Percentiles rank a stretch among this genome's conserved stretches.
Conservation (phyloP, 2,113 vertebrate species). For the Salminus brasiliensis region DNA sequence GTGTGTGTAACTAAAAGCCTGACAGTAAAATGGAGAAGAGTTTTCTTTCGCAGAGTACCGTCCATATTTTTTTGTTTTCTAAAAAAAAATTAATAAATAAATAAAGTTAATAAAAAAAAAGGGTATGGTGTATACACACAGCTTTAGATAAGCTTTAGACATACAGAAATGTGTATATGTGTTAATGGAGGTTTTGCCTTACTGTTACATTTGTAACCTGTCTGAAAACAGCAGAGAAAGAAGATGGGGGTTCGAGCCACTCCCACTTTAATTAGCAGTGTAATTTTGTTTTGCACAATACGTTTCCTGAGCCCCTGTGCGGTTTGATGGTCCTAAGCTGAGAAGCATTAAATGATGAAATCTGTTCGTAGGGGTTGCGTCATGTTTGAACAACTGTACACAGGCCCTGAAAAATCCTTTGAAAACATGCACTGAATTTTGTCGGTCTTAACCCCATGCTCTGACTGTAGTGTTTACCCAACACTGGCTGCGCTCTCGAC, state of each 20-base stretch:
- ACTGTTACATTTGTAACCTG: not conserved
- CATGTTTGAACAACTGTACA: not conserved
- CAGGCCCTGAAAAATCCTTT: not conserved
- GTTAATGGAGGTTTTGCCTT: not conserved
- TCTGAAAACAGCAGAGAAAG: not conserved
- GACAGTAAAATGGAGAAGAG: not conserved
- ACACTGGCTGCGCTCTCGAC: not conserved
- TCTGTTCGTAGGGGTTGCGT: not conserved
- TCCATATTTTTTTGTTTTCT: not conserved
- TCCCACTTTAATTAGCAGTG: not conserved
- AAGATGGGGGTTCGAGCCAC: conserved; percentile 15
- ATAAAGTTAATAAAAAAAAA: too few species aligned
- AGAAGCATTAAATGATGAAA: not conserved
- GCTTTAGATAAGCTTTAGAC: not conserved
- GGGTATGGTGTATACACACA: not conserved
- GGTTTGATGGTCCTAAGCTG: not conserved
- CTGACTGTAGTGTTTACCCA: not conserved
- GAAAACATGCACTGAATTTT: not conserved
- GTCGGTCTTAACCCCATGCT: too few species aligned
- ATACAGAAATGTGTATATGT: not conserved
- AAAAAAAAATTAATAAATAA: too few species aligned
- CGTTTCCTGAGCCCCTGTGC: conserved; percentile 5
- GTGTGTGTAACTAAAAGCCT: not conserved
- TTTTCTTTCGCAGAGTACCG: not conserved
- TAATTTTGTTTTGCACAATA: conserved; percentile 72